Evolutionary conservation across 2,113 vertebrate genomes (phyloP).

Genomic region (Cynoglossus semilaevis): DNA sequence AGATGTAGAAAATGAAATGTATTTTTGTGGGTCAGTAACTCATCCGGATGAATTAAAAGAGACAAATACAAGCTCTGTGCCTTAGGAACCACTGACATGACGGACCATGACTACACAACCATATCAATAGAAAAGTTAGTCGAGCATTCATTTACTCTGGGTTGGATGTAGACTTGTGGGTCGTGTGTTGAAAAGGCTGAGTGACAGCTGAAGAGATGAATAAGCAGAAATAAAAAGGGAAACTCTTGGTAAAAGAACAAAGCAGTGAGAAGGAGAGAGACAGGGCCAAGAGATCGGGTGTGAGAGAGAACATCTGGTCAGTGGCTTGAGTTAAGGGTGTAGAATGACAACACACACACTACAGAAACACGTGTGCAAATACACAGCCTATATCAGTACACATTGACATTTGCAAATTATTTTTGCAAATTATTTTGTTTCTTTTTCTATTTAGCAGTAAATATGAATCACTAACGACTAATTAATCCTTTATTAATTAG

Average conservation of each 20-base stretch:
- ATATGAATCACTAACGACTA: slow-evolving; percentile 23
- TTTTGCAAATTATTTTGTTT: no score
- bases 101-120: no score
- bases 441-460: neutral
- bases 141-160: no score
- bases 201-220: neutral
- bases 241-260: slow-evolving; percentile 8
- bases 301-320: slow-evolving; percentile 48
- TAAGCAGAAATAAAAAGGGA: slow-evolving; percentile 13
- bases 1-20: no score
- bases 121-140: no score
- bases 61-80: no score
- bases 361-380: slow-evolving; percentile 4
- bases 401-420: no score
- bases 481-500: slow-evolving; percentile 47
- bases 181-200: neutral
- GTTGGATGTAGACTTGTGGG: no score
- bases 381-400: no score
- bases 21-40: no score
- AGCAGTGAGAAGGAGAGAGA: slow-evolving; percentile 14
- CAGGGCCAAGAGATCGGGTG: slow-evolving; percentile 22
- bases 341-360: slow-evolving; percentile 41
- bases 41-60: no score
- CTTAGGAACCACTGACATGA: no score
- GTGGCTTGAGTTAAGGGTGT: slow-evolving; percentile 45